Evolutionary conservation across 2,113 vertebrate genomes (phyloP), one percentile per base, ranked within the genome.

Genomic region (Choloepus hoffmanni): DNA sequence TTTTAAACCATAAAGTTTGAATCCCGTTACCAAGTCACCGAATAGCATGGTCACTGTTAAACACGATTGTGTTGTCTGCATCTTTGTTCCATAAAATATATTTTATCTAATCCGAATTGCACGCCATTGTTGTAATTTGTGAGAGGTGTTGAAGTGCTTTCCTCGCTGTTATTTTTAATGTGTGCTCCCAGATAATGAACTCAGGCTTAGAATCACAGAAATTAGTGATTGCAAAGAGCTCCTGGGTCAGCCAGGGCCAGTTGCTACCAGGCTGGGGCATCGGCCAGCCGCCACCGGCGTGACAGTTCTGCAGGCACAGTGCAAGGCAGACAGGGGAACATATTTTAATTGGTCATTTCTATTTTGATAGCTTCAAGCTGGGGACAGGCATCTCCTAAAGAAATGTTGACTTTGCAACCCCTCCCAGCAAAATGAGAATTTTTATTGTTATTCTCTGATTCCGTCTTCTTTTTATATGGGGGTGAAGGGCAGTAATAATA

Each of bases 81-180:
- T 95, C 94, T 79, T 97, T 90, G 94, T 95, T 96, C 93, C 87
- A 53, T 96, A 81, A 97, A 97, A 96, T 58, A 85, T 95, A 96
- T 96, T 93, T 93, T 95, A 88, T 88, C 90, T 96, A 90, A 96
- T 96, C 87, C 94, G 92, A 94, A 95, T 88, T 95, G 79, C 68
- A 81, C 58, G 89, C 1, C 6, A 89, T 94, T 79, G 78, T 79
- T 93, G 45, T 84, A 87, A 96, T 96, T 95, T 94, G 90, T 95
- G 91, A 96, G 94, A 90, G 85, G 82, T 82, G 85, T 70, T 96
- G 85, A 94, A 79, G 63, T 55, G 95, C 95, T 96, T 95, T 88
- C 68, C 96, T 85, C 11, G 3, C 73, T 6, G 2, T 90, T 96
- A 63, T 96, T 96, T 96, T 93, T 74, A 96, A 97, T 74, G 72